Evolutionary conservation across 2,888 invertebrate species (phyloP), one percentile per base, ranked within the genome.

Genomic region (Limnephilus marmoratus): DNA sequence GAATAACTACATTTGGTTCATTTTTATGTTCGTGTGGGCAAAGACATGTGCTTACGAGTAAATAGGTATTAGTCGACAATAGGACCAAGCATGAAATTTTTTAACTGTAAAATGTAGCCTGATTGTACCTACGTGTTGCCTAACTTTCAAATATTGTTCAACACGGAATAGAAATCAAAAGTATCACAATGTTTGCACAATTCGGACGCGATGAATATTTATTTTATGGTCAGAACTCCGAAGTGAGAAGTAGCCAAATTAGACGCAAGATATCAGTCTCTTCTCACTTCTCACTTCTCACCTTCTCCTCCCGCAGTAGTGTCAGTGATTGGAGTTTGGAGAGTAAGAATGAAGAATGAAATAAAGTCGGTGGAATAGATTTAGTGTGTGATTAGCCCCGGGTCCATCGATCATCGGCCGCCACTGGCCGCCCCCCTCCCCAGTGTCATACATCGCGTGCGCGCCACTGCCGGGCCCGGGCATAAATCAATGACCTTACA

Each of bases 401-500:
- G 80, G 81, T 5, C 91, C 88, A 93, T 93, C 93, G 90, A 93
- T 93, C 93, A 92, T 92, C 53, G 82, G 49, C 85, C 91, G 91
- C 90, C 92, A 81, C 68, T 82, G 90, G 90, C 85, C 80, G 83
- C 88, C n/a, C 45, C 90, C 45, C 85, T 37, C 91, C 90, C 87
- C 85, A 29, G 82, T 91, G 49, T 90, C 91, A 90, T 91, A 86
- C 90, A 93, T 94, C 92, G 93, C 93, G 93, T 94, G 93, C 90
- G 85, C 90, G 88, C 83, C 68, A 85, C 91, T 90, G 91, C 49
- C 82, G 91, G 88, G 87, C 92, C 91, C 86, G 90, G 87, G 87
- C 93, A 93, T 94, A 93, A 94, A 93, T 94, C 93, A 94, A 93
- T 92, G 92, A 91, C 92, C 92, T 91, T 93, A 91, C 93, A 93